A percentile compares a stretch with the other conserved stretches of the same genome.
phyloP scores from a whole-genome alignment of 2,113 vertebrate species.

The Ptilonorhynchus violaceus region DNA sequence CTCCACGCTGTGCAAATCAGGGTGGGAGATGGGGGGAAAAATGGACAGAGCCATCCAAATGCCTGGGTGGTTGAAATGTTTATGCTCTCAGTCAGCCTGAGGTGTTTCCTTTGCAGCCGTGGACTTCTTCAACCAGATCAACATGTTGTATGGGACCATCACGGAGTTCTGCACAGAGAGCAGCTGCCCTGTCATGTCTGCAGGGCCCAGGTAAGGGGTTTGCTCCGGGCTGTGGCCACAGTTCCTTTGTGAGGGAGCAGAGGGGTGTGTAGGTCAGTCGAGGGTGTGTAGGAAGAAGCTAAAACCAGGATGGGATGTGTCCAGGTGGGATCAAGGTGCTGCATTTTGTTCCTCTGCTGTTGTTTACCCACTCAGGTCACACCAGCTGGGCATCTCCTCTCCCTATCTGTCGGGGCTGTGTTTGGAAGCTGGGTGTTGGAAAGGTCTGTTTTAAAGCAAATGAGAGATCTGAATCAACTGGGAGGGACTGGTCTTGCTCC shows the following conservation, averaged over 20 bases:
- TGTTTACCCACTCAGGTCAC: neutral
- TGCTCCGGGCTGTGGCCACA: fast-evolving
- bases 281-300: fast-evolving
- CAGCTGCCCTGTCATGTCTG: slow-evolving; percentile 93
- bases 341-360: fast-evolving
- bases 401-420: fast-evolving
- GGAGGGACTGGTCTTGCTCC: neutral
- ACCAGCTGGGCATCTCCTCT: neutral
- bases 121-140: slow-evolving; percentile 98
- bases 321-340: fast-evolving
- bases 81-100: neutral
- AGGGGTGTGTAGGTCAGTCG: fast-evolving
- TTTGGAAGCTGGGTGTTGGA: neutral
- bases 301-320: fast-evolving
- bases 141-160: slow-evolving; percentile 96
- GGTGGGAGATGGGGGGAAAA: neutral
- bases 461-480: too few relatives aligned
- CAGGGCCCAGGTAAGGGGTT: slow-evolving; percentile 84
- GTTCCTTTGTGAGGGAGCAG: fast-evolving
- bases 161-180: slow-evolving; percentile 94
- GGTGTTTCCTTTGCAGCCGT: slow-evolving; percentile 75
- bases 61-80: fast-evolving
- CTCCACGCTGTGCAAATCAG: fast-evolving
- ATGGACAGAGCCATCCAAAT: fast-evolving
- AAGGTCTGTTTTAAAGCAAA: neutral